Conservation (phyloP, 92 coral and sea anemone genomes). For the Phenganax marumi region DNA sequence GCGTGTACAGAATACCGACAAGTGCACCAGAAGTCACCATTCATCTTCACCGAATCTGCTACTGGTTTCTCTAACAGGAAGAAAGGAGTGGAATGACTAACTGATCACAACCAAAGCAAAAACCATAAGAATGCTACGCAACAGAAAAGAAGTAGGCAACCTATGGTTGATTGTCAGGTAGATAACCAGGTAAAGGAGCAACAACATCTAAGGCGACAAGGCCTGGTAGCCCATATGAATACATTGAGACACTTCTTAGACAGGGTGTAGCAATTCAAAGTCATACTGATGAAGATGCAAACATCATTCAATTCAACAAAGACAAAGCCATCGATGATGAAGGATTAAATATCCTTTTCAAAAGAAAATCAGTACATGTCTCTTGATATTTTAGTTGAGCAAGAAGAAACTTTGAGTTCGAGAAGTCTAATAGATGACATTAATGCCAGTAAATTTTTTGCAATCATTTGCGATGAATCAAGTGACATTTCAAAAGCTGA, state of each 20-base stretch:
- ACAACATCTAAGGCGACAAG: constrained; percentile 11
- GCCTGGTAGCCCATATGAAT: constrained; percentile 20
- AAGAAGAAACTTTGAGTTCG: constrained; percentile 20
- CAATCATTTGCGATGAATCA: constrained; percentile 29
- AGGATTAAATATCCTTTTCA: constrained; percentile 25
- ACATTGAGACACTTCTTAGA: constrained; percentile 28
- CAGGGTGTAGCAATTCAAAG: constrained; percentile 30
- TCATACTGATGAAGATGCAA: constrained; percentile 29
- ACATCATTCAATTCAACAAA: constrained; percentile 31
- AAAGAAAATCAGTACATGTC: constrained; percentile 29
- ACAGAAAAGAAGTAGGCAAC: constrained; percentile 22
- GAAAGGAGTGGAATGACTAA: too few relatives aligned
- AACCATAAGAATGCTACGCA: too few relatives aligned
- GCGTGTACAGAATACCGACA: constrained; percentile 37
- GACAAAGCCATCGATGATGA: constrained; percentile 37
- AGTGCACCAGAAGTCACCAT: constrained; percentile 22
- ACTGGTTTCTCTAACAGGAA: constrained; percentile 29
- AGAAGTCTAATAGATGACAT: constrained; percentile 24
- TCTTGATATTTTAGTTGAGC: constrained; percentile 34
- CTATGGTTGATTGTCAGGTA: constrained; percentile 17
- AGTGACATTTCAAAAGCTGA: constrained; percentile 37
- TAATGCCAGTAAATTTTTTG: constrained; percentile 25
- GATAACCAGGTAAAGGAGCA: constrained; percentile 28
- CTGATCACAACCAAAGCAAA: too few relatives aligned
- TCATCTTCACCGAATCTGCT: constrained; percentile 35